Evolutionary conservation across 2,797 vertebrate species (phyloP), one percentile per base, ranked within the genome.

Genomic region (Myiotriccus ornatus): DNA sequence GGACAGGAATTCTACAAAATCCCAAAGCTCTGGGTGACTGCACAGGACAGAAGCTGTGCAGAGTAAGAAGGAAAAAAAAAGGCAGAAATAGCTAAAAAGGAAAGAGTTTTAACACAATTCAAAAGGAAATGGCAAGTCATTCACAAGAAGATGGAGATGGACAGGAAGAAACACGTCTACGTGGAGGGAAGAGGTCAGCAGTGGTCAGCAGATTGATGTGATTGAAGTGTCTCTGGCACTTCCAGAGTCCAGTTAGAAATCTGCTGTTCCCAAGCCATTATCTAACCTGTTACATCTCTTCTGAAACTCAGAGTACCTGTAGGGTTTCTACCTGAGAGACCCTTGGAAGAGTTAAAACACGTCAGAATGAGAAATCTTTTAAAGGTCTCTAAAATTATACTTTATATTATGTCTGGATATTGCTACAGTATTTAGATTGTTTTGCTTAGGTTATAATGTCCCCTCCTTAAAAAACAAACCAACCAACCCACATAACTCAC

Each of bases 41-140:
- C 12, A 71, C 43, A 73, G 35, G 27, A 55, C 44, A 87, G 28
- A 74, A 85, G 12, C 5, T 84, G 39, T 34, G 25, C 53, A 68
- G 25, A 91, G 20, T 37, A 70, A 65, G 14, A 25, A 17, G 11
- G 7, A 17, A 39, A 14, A 35, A 43, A 69, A 57, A 77, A 53
- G 4, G 28, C 41, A 85, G 19, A 76, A 89, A 82, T 28, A 83
- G 37, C n/a, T 53, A 35, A 87, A 65, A 57, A 81, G 64, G 37
- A 57, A 89, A 77, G 49, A 87, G 43, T 47, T 90, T 84, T 65
- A 78, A 71, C 35, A 68, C 25, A 44, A 35, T 73, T 93, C 68
- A 59, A 86, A 86, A 93, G 87, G 83, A 95, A 96, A 87, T 34
- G n/a, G 46, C 82, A 87, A 78, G 62, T 94, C 49, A 71, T 90